These are phyloP conservation scores for Ophioderma brevispina DNA, from an alignment of 35 echinoderm and acorn worm species.

Conservation along the genomic window DNA sequence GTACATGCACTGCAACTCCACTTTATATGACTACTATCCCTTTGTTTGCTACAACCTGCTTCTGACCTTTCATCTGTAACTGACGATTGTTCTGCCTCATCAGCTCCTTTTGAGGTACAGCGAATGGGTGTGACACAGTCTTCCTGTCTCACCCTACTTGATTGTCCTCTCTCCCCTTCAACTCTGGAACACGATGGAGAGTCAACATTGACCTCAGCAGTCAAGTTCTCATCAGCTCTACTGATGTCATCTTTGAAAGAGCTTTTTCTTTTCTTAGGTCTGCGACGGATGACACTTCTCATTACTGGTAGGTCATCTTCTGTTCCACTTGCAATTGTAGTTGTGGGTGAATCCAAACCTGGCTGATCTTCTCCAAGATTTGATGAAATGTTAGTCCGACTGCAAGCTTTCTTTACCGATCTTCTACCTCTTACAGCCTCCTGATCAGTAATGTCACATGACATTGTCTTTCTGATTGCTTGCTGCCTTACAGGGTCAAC, in stretches of 20 bases:
- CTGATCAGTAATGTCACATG: background rate
- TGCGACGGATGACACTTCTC: background rate
- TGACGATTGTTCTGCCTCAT: too few relatives aligned
- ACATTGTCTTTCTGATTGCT: background rate
- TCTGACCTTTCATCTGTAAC: background rate
- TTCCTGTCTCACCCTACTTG: too few relatives aligned
- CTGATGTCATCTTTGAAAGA: background rate
- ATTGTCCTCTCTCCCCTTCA: too few relatives aligned
- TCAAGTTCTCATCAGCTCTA: background rate
- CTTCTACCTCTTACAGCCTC: too few relatives aligned
- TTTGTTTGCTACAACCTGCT: background rate
- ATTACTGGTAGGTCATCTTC: background rate
- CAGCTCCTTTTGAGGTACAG: too few relatives aligned
- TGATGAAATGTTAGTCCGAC: too few relatives aligned
- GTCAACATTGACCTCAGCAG: background rate
- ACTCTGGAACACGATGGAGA: background rate
- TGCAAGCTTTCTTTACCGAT: too few relatives aligned
- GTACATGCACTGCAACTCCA: constrained; percentile 85
- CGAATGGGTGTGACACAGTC: too few relatives aligned
- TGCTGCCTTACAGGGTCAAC: background rate
- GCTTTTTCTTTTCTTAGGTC: background rate
- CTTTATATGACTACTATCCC: background rate
- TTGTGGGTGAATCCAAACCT: too few relatives aligned
- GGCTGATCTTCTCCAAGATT: too few relatives aligned
- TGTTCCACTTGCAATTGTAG: too few relatives aligned